phyloP scores from a whole-genome alignment of 2,797 vertebrate species.

The Eulemur coronatus region DNA sequence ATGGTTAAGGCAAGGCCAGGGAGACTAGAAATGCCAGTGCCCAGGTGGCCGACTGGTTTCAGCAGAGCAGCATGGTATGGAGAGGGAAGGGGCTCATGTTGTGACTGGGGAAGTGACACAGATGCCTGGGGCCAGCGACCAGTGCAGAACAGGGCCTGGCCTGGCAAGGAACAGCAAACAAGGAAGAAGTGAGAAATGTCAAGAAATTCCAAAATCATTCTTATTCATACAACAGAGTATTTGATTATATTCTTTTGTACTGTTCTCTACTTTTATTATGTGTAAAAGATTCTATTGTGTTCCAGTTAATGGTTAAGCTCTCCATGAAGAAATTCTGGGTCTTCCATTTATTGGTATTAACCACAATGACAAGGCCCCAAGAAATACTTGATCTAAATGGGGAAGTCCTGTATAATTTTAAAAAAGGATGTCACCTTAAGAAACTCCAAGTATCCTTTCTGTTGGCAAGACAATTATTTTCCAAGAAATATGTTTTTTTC shows the following conservation, averaged over 20 bases:
- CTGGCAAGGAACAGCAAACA: neutral
- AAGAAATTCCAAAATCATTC: neutral
- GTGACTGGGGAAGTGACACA: neutral
- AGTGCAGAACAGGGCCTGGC: neutral
- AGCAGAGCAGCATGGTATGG: neutral
- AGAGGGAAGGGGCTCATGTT: neutral
- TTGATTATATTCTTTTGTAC: neutral
- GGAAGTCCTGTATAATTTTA: neutral
- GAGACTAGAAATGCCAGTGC: neutral
- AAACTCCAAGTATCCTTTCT: neutral
- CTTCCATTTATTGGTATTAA: neutral
- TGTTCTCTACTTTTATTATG: neutral
- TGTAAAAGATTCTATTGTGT: neutral
- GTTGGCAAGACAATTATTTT: slow-evolving; percentile 27
- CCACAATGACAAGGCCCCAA: neutral
- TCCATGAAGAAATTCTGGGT: neutral
- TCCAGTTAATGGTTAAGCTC: neutral
- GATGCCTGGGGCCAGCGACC: neutral
- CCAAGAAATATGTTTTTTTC: neutral
- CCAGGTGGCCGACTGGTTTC: neutral
- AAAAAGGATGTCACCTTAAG: neutral
- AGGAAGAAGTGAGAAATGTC: neutral
- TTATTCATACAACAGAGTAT: neutral
- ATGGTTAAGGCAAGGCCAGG: neutral
- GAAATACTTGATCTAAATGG: neutral